Conservation (phyloP, 2,888 invertebrate species). For the Drosophila mulleri region DNA sequence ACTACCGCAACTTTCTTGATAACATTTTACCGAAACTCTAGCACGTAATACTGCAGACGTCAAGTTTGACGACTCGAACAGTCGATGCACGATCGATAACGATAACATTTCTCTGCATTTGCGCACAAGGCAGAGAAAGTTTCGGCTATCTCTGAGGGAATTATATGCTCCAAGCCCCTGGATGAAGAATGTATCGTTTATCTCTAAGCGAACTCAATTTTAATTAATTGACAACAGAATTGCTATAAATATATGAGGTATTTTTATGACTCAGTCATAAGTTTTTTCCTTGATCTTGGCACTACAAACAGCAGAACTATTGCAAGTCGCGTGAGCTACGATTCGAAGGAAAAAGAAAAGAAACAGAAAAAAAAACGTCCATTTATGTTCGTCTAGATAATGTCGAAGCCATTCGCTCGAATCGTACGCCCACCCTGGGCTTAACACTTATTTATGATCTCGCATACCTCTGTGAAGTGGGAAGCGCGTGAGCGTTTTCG, state of each 20-base stretch:
- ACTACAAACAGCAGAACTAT: conserved; percentile 4
- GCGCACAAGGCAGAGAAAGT: conserved; percentile 4
- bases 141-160: neutral
- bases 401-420: conserved; percentile 4
- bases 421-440: conserved; percentile 11
- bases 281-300: conserved; percentile 22
- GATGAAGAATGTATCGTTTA: neutral
- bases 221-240: neutral
- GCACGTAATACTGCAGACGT: neutral
- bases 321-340: conserved; percentile 21
- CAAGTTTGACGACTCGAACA: neutral
- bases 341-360: conserved; percentile 14
- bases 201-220: neutral
- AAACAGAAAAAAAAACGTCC: conserved; percentile 23
- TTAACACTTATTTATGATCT: conserved; percentile 35
- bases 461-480: conserved; percentile 22
- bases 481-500: conserved; percentile 49
- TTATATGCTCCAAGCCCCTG: neutral
- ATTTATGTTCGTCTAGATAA: conserved; percentile 36
- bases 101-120: conserved; percentile 3
- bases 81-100: neutral
- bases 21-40: neutral
- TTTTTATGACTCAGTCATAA: conserved; percentile 7
- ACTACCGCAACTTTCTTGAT: neutral
- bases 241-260: neutral